Evolutionary conservation across 2,113 vertebrate species (phyloP).

Genomic region (Protobothrops mucrosquamatus): DNA sequence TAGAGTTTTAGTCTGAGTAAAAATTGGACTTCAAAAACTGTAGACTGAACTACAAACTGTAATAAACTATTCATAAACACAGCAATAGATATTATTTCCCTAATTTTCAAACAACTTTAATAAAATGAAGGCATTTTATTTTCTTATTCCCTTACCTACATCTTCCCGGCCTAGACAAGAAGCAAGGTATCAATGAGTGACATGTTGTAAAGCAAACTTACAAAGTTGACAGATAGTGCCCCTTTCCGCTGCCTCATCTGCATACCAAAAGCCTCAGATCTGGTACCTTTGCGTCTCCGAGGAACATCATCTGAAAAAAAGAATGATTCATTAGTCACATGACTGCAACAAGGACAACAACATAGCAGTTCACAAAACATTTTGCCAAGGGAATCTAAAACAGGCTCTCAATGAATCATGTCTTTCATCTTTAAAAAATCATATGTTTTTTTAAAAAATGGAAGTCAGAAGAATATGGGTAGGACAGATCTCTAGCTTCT

Average conservation of each 20-base stretch:
- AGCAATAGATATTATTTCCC: neutral
- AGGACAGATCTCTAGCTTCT: neutral
- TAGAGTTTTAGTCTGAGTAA: neutral
- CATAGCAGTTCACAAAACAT: neutral
- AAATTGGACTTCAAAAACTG: neutral
- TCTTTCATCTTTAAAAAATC: neutral
- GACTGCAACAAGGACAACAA: neutral
- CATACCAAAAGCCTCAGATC: conserved; percentile 91
- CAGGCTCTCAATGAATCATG: neutral
- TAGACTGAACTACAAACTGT: neutral
- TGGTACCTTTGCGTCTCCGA: conserved; percentile 78
- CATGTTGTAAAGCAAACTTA: conserved; percentile 72
- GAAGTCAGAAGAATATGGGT: neutral
- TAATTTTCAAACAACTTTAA: neutral
- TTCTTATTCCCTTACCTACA: neutral
- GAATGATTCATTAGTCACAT: conserved; percentile 30
- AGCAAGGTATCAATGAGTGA: neutral
- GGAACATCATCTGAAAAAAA: conserved; percentile 72
- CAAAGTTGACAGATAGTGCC: conserved; percentile 93
- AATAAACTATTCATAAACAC: neutral
- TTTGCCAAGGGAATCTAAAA: neutral
- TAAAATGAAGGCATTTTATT: neutral
- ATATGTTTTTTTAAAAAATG: neutral
- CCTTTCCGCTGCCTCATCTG: conserved; percentile 97
- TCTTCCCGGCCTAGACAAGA: neutral